Conservation (phyloP, 2,113 vertebrate species). For the Ursus arctos region DNA sequence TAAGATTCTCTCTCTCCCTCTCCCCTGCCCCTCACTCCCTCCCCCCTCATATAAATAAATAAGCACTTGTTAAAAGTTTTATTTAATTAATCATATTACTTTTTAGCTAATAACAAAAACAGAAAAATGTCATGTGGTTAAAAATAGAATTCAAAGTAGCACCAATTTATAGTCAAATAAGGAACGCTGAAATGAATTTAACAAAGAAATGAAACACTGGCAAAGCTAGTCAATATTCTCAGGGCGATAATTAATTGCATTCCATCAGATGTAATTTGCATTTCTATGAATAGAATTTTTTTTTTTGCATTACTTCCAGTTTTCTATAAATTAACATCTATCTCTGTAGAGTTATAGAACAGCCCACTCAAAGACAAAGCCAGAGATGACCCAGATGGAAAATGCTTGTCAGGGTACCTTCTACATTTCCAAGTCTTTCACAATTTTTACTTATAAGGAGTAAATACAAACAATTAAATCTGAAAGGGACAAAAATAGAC, state of each 20-base stretch:
- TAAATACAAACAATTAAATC: constrained; percentile 44
- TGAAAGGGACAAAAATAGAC: not conserved
- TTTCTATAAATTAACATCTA: constrained; percentile 35
- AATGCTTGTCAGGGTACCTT: not conserved
- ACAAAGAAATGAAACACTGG: not conserved
- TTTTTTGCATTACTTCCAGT: constrained; percentile 36
- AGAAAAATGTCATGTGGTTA: not conserved
- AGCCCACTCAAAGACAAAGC: constrained; percentile 25
- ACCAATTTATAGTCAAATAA: not conserved
- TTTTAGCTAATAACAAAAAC: not conserved
- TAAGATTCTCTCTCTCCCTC: not conserved
- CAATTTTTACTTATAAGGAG: not conserved
- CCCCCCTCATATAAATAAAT: not conserved
- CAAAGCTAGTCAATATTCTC: not conserved
- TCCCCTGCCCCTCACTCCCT: not conserved
- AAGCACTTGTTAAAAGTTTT: not conserved
- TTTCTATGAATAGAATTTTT: constrained; percentile 50
- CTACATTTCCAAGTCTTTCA: not conserved
- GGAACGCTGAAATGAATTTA: not conserved
- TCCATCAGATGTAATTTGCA: constrained; percentile 16
- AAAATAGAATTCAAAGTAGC: not conserved
- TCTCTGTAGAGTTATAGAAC: not conserved
- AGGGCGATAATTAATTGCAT: constrained; percentile 36
- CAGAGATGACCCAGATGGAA: not conserved
- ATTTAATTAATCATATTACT: not conserved